Evolutionary conservation across 2,888 invertebrate genomes (phyloP).

Genomic region (Pristionchus maxplancki): DNA sequence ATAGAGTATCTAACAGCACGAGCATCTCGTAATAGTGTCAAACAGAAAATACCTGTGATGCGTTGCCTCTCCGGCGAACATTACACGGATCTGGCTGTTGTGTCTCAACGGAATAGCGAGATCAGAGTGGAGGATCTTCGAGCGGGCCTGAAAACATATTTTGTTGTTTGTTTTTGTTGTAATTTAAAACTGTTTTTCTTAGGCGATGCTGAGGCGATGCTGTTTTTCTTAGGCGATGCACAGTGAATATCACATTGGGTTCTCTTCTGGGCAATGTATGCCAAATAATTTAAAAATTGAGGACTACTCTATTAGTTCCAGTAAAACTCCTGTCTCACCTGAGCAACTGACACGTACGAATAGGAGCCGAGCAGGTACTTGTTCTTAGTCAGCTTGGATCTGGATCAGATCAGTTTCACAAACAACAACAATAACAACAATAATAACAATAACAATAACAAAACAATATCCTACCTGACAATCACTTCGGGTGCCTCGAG

Average conservation of each 20-base stretch:
- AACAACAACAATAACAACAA: too few relatives aligned
- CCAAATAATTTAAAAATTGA: too few relatives aligned
- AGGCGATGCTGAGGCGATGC: too few relatives aligned
- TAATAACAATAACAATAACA: too few relatives aligned
- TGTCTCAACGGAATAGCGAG: constrained; percentile 68
- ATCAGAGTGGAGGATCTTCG: constrained; percentile 60
- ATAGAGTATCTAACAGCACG: background rate
- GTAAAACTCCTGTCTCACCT: constrained; percentile 55
- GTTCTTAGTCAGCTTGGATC: constrained; percentile 68
- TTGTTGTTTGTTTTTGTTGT: too few relatives aligned
- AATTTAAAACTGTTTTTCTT: too few relatives aligned
- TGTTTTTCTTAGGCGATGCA: too few relatives aligned
- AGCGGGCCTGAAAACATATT: constrained; percentile 58
- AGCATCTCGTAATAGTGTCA: background rate
- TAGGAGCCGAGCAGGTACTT: constrained; percentile 70
- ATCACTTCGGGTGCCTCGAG: constrained; percentile 59
- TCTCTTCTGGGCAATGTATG: too few relatives aligned
- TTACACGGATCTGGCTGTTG: constrained; percentile 60
- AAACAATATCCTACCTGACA: constrained; percentile 54
- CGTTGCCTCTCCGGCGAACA: constrained; percentile 75
- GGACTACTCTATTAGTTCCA: too few relatives aligned
- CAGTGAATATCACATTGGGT: too few relatives aligned
- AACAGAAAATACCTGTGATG: constrained; percentile 62
- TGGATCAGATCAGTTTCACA: too few relatives aligned
- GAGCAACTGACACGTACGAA: constrained; percentile 65